Evolutionary conservation across 2,113 vertebrate species (phyloP).

Genomic region (Silurus asotus): DNA sequence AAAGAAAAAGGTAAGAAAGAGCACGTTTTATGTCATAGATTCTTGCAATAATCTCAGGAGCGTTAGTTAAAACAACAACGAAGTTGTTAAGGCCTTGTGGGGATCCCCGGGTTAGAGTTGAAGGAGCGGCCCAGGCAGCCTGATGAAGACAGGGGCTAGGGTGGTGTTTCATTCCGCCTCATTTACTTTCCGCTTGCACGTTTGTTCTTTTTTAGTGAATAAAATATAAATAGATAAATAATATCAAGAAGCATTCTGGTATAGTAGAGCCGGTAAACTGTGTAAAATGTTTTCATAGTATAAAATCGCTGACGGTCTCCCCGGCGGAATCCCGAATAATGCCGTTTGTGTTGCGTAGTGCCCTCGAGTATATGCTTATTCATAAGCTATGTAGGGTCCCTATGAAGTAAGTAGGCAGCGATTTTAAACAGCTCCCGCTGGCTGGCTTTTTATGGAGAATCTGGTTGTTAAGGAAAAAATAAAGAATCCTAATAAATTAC

Average conservation of each 20-base stretch:
- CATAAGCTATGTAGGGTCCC: neutral
- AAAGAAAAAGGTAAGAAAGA: neutral
- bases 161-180: neutral
- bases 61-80: neutral
- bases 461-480: neutral
- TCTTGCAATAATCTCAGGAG: neutral
- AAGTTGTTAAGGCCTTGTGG: slow-evolving; percentile 2
- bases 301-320: neutral
- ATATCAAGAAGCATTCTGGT: too few species aligned
- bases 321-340: neutral
- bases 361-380: too few species aligned
- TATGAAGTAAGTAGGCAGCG: neutral
- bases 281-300: neutral
- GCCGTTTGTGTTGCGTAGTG: neutral
- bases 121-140: neutral
- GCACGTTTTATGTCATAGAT: neutral
- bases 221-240: neutral
- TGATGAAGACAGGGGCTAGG: neutral
- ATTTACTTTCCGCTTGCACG: neutral
- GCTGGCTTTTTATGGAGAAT: too few species aligned
- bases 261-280: neutral
- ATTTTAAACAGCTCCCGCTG: neutral
- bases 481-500: neutral
- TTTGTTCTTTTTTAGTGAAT: neutral
- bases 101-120: slow-evolving; percentile 28